Evolutionary conservation across 2,888 invertebrate genomes (phyloP).

Genomic region (Drosophila anomalata): DNA sequence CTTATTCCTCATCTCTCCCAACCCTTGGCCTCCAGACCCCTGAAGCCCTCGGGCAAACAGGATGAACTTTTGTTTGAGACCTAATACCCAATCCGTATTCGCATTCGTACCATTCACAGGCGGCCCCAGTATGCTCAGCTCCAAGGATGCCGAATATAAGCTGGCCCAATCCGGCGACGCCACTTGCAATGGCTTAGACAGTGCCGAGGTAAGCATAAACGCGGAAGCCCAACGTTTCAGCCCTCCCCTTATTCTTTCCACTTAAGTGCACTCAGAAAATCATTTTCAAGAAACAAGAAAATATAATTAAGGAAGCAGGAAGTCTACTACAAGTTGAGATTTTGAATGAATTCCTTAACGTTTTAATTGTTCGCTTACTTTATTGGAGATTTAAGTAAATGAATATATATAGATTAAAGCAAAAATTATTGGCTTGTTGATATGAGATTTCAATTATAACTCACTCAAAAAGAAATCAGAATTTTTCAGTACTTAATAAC

Average conservation of each 20-base stretch:
- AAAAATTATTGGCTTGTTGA: neutral
- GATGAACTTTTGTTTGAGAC: slow-evolving; percentile 52
- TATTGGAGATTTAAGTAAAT: too few species aligned
- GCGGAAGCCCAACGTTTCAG: slow-evolving; percentile 2
- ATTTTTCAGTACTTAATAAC: too few species aligned
- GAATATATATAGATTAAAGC: too few species aligned
- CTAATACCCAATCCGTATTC: slow-evolving; percentile 31
- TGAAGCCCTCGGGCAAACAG: slow-evolving; percentile 42
- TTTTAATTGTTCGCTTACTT: neutral
- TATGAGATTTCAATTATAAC: neutral
- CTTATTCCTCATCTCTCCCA: slow-evolving; percentile 3
- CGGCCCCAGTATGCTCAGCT: slow-evolving; percentile 81
- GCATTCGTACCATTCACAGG: slow-evolving; percentile 63
- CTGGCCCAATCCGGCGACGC: slow-evolving; percentile 97
- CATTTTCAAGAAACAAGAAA: neutral
- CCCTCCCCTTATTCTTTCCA: slow-evolving; percentile 46
- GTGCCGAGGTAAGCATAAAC: slow-evolving; percentile 87
- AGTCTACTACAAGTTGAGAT: neutral
- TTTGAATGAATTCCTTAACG: neutral
- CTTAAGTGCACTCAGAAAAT: slow-evolving; percentile 43
- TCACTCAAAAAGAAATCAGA: too few species aligned
- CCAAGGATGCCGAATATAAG: slow-evolving; percentile 89
- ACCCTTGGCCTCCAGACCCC: slow-evolving; percentile 3
- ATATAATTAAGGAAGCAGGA: neutral
- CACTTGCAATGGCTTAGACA: slow-evolving; percentile 95